Base-by-base conservation (phyloP, 2,113 vertebrate species). In the Calcarius ornatus region DNA sequence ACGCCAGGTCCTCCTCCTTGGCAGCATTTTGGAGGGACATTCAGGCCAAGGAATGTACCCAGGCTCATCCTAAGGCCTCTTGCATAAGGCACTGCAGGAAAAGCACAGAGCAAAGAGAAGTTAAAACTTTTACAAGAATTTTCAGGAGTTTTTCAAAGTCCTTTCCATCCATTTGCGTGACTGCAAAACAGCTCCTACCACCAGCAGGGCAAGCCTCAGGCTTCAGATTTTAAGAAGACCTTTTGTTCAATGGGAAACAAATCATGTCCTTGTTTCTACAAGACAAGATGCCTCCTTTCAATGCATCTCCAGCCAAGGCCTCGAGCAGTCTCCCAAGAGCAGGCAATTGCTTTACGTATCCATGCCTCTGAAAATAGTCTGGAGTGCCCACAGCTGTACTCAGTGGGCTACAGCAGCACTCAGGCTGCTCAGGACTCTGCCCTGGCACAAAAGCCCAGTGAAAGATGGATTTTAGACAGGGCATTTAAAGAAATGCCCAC, bases 321-420 rank as follows among this genome's bases (percentile, higher is more conserved):
- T 79, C 1, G 0, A 89, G 92, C 73, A 91, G 65, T 43, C 65
- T 86, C 78, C 76, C 47, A 77, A 82, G 40, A 54, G 63, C 59
- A 69, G 10, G 21, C 24, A 35, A 87, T 14, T 63, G 63, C 42
- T 90, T 81, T 81, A 6, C 51, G 28, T 42, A 28, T 83, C 38
- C 35, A n/a, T 5, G 3, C 5, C 1, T 90, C 56, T 82, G 77
- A 85, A 89, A 95, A 91, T 33, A 90, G 68, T 37, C 43, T 48
- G 64, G 63, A 96, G 75, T 35, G 94, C 95, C 95, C 92, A 75
- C 56, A 95, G 95, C 92, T 84, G 92, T 24, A 84, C 50, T 91
- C 69, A 92, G 51, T 0, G 0, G 21, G 60, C 40, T 47, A 45
- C 17, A 53, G 64, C 30, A 69, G 81, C 89, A 75, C 56, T 92